Evolutionary conservation across 2,888 invertebrate species (phyloP).

Genomic region (Zygogramma bicolorata): DNA sequence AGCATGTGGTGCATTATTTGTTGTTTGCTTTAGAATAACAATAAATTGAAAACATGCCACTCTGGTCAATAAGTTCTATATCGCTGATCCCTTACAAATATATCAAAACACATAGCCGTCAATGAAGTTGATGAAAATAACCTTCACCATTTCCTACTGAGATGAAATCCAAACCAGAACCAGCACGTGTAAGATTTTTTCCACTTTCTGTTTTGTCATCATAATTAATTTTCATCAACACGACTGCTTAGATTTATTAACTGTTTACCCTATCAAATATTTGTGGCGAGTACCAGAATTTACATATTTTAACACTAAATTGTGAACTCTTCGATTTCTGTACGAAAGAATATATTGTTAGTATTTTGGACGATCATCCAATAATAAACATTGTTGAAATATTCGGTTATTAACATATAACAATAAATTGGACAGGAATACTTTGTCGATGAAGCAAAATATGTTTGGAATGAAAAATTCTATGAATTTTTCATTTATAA

Average conservation of each 20-base stretch:
- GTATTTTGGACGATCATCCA: not conserved
- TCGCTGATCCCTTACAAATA: not conserved
- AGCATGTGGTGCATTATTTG: too few relatives aligned
- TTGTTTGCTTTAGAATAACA: too few relatives aligned
- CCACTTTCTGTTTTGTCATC: constrained; percentile 12
- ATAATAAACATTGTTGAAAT: not conserved
- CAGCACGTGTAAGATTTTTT: constrained; percentile 12
- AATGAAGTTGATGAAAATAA: not conserved
- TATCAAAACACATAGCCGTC: not conserved
- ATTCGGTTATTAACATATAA: not conserved
- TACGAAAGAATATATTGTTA: constrained; percentile 8
- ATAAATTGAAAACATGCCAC: too few relatives aligned
- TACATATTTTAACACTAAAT: constrained; percentile 21
- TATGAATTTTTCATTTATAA: not conserved
- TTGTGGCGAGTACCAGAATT: not conserved
- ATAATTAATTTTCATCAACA: not conserved
- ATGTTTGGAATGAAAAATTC: not conserved
- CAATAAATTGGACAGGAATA: not conserved
- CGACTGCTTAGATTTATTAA: constrained; percentile 1
- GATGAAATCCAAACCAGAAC: not conserved
- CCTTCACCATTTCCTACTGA: not conserved
- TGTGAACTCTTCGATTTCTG: not conserved
- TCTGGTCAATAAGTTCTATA: too few relatives aligned
- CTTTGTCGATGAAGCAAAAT: not conserved
- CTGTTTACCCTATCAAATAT: constrained; percentile 14